Percentiles rank a stretch among this genome's conserved stretches.
Conservation (phyloP, 2,113 vertebrate species). For the Okapia johnstoni region DNA sequence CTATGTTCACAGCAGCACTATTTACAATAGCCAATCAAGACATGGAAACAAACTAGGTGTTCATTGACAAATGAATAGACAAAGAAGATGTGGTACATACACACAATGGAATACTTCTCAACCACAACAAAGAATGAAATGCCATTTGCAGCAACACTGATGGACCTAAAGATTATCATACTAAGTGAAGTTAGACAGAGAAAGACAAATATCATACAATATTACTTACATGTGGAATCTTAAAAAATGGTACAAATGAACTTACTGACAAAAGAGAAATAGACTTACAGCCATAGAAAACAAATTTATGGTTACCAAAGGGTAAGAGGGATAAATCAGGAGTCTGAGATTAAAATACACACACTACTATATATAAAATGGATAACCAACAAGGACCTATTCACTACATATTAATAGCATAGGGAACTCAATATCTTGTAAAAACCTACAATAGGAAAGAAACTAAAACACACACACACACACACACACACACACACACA, state of each 20-base stretch:
- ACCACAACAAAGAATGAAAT: not conserved
- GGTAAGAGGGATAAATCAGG: not conserved
- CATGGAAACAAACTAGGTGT: not conserved
- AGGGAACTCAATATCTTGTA: not conserved
- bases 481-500: not conserved
- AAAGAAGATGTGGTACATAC: not conserved
- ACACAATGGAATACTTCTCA: not conserved
- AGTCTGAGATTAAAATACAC: not conserved
- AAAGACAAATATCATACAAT: not conserved
- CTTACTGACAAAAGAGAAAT: not conserved
- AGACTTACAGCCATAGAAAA: not conserved
- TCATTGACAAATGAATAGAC: not conserved
- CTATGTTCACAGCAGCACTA: not conserved
- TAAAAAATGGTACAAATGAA: not conserved
- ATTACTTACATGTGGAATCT: not conserved
- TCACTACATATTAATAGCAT: not conserved
- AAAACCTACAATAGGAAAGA: not conserved
- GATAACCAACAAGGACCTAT: not conserved
- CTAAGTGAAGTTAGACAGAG: not conserved
- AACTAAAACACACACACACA: not conserved
- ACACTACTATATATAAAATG: not conserved
- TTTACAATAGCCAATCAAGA: not conserved
- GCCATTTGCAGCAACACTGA: not conserved
- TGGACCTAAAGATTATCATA: not conserved
- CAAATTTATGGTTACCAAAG: not conserved